Evolutionary conservation across 2,797 vertebrate species (phyloP).

Genomic region (Anguilla marmorata): DNA sequence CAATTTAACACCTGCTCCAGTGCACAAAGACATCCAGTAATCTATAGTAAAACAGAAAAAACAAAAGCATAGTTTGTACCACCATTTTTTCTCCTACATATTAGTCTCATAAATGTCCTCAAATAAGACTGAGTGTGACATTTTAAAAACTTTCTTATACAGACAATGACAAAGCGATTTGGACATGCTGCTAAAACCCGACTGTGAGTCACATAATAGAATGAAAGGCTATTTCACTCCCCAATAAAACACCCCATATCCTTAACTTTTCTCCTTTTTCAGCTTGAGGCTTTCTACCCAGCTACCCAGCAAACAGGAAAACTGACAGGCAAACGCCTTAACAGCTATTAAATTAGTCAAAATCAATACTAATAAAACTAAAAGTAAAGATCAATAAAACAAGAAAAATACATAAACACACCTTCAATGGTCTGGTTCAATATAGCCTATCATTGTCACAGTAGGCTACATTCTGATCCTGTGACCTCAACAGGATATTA

Average conservation of each 20-base stretch:
- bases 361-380: conserved; percentile 5
- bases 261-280: not conserved
- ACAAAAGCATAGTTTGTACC: not conserved
- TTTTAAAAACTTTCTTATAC: not conserved
- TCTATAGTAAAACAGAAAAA: not conserved
- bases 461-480: not conserved
- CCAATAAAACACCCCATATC: not conserved
- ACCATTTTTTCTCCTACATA: not conserved
- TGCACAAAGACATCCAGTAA: not conserved
- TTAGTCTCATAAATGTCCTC: not conserved
- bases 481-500: not conserved
- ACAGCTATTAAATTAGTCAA: not conserved
- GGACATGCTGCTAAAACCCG: not conserved
- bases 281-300: not conserved
- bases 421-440: not conserved
- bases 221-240: not conserved
- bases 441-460: not conserved
- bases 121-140: not conserved
- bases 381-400: not conserved
- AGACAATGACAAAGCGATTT: too few relatives aligned
- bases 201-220: not conserved
- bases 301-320: not conserved
- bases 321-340: not conserved
- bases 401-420: not conserved
- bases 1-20: not conserved